phyloP scores from a whole-genome alignment of 1,140 invertebrate species.

The Camponotus pennsylvanicus region DNA sequence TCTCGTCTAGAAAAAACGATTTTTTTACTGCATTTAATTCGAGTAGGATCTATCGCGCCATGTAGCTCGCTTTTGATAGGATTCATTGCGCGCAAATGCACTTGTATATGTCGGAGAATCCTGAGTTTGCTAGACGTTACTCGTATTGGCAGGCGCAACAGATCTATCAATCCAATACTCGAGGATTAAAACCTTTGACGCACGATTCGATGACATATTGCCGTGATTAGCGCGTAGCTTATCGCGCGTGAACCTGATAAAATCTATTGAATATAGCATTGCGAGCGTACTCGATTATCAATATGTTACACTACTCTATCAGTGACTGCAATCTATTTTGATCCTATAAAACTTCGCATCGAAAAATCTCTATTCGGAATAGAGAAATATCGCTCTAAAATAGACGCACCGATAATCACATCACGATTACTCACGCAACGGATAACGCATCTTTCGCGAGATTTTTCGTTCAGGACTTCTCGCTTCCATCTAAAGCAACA shows the following conservation, averaged over 20 bases:
- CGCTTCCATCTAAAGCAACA: constrained; percentile 52
- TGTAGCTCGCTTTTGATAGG: constrained; percentile 41
- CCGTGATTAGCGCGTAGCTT: constrained; percentile 57
- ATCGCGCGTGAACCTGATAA: constrained; percentile 31
- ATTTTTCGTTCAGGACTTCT: neutral
- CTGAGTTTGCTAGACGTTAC: constrained; percentile 37
- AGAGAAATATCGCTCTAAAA: neutral
- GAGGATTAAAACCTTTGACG: constrained; percentile 73
- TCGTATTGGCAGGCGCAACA: constrained; percentile 31
- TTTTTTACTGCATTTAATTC: constrained; percentile 45
- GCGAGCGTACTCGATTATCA: constrained; percentile 3
- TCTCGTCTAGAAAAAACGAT: constrained; percentile 38
- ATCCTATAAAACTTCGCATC: neutral
- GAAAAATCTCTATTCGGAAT: neutral
- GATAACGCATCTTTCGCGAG: neutral
- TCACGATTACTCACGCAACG: constrained; percentile 34
- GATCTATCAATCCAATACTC: constrained; percentile 59
- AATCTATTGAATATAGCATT: constrained; percentile 6
- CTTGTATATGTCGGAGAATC: constrained; percentile 32
- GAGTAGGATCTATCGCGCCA: constrained; percentile 33
- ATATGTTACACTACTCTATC: neutral
- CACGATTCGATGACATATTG: constrained; percentile 66
- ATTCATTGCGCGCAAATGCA: constrained; percentile 43
- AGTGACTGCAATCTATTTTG: constrained; percentile 1
- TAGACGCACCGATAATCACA: neutral